Base-by-base conservation (phyloP, 2,888 invertebrate genomes). In the Rotaria macrura region DNA sequence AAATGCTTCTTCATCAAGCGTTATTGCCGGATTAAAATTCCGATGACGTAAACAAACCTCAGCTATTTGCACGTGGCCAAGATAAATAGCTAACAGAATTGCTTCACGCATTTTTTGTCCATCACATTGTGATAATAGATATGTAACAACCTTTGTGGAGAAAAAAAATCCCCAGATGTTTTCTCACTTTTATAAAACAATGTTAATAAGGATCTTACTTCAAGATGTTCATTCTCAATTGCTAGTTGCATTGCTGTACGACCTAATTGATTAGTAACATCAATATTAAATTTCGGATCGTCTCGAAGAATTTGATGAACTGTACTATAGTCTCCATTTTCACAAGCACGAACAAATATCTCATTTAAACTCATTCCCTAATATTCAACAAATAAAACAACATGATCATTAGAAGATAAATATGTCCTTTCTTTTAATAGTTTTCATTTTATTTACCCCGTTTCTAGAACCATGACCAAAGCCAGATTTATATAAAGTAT, bases 1-100 rank as follows among this genome's bases (percentile, higher is more conserved):
- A 87, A 91, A 91, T 7, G 91, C 89, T 87, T 91, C 90, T n/a
- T 89, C 89, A 20, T 88, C 89, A 25, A 89, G 89, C 84, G 89
- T 88, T 72, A 89, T 87, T 85, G 89, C 89, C 86, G 57, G 87
- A 34, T 85, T 87, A 87, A 90, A 90, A 10, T 89, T 89, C 38
- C 89, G 88, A 87, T 90, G 90, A 85, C 90, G 89, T 74, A 90
- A 88, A 85, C 90, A 90, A 74, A 88, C 89, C 87, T 90, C 90
- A 10, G 90, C 90, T 54, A 90, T 90, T 87, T 90, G 90, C 10
- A 89, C 89, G 87, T 90, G 90, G 10, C 90, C 89, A 23, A 89
- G 89, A 86, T 89, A 89, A 86, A 90, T 90, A 84, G 90, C 89
- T 79, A 89, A 89, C 29, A 90, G 87, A 0, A 90, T 89, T 0